Base-by-base conservation (phyloP, 2,113 vertebrate genomes). In the Anser brachyrhynchus region DNA sequence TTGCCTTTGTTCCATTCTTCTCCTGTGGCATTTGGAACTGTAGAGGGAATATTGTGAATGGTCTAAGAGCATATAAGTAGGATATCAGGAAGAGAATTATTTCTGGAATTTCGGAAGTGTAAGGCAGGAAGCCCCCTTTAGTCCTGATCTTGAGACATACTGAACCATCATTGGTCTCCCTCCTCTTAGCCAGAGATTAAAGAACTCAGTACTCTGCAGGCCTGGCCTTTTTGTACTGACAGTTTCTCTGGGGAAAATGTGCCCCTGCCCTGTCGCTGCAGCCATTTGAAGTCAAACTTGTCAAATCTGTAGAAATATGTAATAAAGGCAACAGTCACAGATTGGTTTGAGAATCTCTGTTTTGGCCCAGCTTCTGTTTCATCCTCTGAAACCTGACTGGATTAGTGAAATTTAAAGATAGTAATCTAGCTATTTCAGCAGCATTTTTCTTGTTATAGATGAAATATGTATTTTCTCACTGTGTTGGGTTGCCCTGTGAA, bases 1-100 rank as follows among this genome's bases (percentile, higher is more conserved):
- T 94, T 93, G 95, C 75, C 37, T 97, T 95, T 97, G 95, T 97
- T 96, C 81, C 78, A n/a, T 95, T 95, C 89, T 92, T 96, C 94
- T 90, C 79, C 75, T 79, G 78, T 89, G 81, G 92, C 78, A 83
- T 93, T 96, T 94, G 80, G 87, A 95, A 85, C 59, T 51, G 81
- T 79, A 87, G 93, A 94, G 91, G 84, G 93, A 93, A 95, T 95
- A 75, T 70, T 92, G 76, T 89, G 80, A 90, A 78, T 54, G 26
- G 92, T 49, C 77, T 86, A 84, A 88, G 93, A 84, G 92, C 88
- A 78, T 73, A 61, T 84, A 96, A 96, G 93, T 78, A 89, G 86
- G 86, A 77, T 95, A 93, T 46, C 80, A 89, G 91, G 71, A 95
- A 92, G 71, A 92, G 54, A 90, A 93, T 92, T 94, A 92, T 95